Conservation (phyloP, 2,888 invertebrate species). For the Coenonympha glycerion region DNA sequence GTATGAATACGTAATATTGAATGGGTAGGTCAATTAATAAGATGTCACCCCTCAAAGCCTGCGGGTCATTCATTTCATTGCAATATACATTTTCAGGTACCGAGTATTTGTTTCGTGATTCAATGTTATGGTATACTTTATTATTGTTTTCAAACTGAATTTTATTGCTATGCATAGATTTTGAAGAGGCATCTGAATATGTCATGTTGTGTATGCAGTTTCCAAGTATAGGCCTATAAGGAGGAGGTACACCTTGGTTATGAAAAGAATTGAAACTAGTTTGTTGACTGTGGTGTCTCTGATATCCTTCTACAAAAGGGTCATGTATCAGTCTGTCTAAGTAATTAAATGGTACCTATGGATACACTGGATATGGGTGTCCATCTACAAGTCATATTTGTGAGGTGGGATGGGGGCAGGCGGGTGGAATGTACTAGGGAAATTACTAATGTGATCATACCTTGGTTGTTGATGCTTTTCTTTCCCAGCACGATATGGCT, state of each 20-base stretch:
- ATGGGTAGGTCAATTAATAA: slow-evolving; percentile 52
- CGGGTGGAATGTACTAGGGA: slow-evolving; percentile 57
- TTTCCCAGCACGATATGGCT: slow-evolving; percentile 62
- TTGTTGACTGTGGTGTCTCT: slow-evolving; percentile 50
- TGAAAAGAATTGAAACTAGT: slow-evolving; percentile 50
- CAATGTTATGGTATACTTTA: slow-evolving; percentile 60
- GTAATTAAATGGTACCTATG: slow-evolving; percentile 55
- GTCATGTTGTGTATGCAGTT: slow-evolving; percentile 56
- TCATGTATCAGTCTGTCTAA: slow-evolving; percentile 56
- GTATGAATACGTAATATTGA: slow-evolving; percentile 49
- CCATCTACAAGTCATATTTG: slow-evolving; percentile 58
- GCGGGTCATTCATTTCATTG: slow-evolving; percentile 51
- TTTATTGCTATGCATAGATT: slow-evolving; percentile 50
- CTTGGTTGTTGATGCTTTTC: slow-evolving; percentile 60
- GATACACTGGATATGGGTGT: slow-evolving; percentile 54
- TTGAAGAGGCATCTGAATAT: slow-evolving; percentile 49
- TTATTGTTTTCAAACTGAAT: slow-evolving; percentile 49
- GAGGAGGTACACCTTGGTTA: slow-evolving; percentile 55
- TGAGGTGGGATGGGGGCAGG: slow-evolving; percentile 48
- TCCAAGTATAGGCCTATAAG: slow-evolving; percentile 51
- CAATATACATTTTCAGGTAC: slow-evolving; percentile 50
- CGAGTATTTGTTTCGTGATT: slow-evolving; percentile 50
- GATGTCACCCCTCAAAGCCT: slow-evolving; percentile 49
- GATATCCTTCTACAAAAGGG: slow-evolving; percentile 54
- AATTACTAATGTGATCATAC: slow-evolving; percentile 68